Evolutionary conservation across 2,888 invertebrate species (phyloP).

Genomic region (Pogonocherus hispidulus): DNA sequence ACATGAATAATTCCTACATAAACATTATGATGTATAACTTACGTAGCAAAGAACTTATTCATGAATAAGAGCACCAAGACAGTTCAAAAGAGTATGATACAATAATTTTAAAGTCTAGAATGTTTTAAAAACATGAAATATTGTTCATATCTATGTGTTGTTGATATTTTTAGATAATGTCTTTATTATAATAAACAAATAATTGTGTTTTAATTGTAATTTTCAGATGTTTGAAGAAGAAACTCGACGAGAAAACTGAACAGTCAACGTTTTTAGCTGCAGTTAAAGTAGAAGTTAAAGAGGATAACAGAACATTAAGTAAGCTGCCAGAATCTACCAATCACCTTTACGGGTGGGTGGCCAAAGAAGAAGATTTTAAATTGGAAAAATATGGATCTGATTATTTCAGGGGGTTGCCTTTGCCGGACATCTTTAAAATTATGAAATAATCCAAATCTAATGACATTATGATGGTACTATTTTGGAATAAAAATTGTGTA

Average conservation of each 20-base stretch:
- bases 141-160: too few species aligned
- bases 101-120: too few species aligned
- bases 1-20: too few species aligned
- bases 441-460: not conserved
- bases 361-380: constrained; percentile 28
- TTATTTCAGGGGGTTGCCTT: constrained; percentile 31
- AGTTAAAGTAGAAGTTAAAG: constrained; percentile 22
- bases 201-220: not conserved
- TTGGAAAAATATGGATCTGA: constrained; percentile 38
- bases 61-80: too few species aligned
- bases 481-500: too few species aligned
- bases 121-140: too few species aligned
- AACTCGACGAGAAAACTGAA: constrained; percentile 38
- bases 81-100: too few species aligned
- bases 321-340: constrained; percentile 34
- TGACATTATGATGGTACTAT: too few species aligned
- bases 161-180: too few species aligned
- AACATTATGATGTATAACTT: too few species aligned
- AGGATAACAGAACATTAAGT: constrained; percentile 32
- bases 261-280: constrained; percentile 30
- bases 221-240: constrained; percentile 33
- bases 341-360: constrained; percentile 40
- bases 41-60: too few species aligned
- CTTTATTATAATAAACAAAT: too few species aligned
- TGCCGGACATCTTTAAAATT: constrained; percentile 23